phyloP scores from a whole-genome alignment of 1,140 invertebrate genomes.

The Agrilus planipennis region DNA sequence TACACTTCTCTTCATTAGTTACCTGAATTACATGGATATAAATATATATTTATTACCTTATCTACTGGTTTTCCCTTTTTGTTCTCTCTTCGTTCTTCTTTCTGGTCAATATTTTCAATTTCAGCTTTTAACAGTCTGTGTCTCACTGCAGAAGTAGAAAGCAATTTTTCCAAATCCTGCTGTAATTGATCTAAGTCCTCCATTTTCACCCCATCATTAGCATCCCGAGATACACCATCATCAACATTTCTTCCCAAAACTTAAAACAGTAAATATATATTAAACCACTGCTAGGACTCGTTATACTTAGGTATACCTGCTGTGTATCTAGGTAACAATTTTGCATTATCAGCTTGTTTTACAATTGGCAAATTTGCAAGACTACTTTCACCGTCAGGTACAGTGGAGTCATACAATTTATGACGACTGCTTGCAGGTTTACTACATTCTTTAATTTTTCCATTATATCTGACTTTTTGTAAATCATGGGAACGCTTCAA shows the following conservation, averaged over 20 bases:
- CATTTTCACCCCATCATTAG: conserved; percentile 54
- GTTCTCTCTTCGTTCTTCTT: conserved; percentile 50
- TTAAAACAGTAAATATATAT: conserved; percentile 7
- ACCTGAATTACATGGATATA: neutral
- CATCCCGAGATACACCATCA: conserved; percentile 44
- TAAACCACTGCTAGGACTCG: neutral
- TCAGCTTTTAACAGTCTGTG: conserved; percentile 65
- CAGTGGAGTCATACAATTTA: too few relatives aligned
- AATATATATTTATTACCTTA: conserved; percentile 11
- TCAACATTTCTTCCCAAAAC: conserved; percentile 10
- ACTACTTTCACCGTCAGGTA: too few relatives aligned
- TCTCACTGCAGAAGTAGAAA: conserved; percentile 69
- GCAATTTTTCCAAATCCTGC: conserved; percentile 73
- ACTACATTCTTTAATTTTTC: too few relatives aligned
- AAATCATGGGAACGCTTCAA: too few relatives aligned
- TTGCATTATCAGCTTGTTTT: conserved; percentile 36
- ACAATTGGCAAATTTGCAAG: conserved; percentile 25
- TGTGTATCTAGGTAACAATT: conserved; percentile 41
- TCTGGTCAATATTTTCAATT: conserved; percentile 54
- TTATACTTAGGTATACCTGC: conserved; percentile 20
- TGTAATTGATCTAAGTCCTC: conserved; percentile 79
- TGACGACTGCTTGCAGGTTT: too few relatives aligned
- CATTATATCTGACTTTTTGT: too few relatives aligned
- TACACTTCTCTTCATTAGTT: conserved; percentile 4
- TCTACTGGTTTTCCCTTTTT: conserved; percentile 47